Base-by-base conservation (phyloP, 2,113 vertebrate genomes). In the Cottus gobio region DNA sequence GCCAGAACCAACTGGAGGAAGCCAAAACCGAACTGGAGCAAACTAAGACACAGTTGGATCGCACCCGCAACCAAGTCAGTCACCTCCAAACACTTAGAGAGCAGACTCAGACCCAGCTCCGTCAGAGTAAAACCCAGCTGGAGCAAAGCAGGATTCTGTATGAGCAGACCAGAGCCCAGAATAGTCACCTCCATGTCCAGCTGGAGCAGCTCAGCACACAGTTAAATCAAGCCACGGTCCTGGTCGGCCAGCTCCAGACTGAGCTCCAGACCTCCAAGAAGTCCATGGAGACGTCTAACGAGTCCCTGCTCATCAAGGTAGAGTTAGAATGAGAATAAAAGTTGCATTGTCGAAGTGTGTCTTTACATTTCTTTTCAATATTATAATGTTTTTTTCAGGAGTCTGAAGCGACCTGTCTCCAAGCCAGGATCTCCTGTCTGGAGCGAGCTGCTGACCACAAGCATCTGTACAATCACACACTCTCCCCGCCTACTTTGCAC, bases 291-390 rank as follows among this genome's bases (percentile, higher is more conserved):
- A 93, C 89, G 44, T 89, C 95, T 56, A 93, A 89, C 26, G 96
- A 96, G 90, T 93, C 92, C 54, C 90, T 97, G 26, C 94, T 97
- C 90, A 92, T 95, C 80, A 97, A 97, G 94, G 97, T 97, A 79
- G 76, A 90, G 10, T 24, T 26, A 20, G 0, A 22, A 3, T 52
- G 20, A 37, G 15, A 34, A 5, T 31, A 4, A 15, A 36, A 20
- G 24, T 44, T 36, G 1, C 24, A 36, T 44, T 2, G 16, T 52
- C 15, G 7, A 61, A 31, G 9, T 36, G 34, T 42, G 6, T 54
- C 16, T 6, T 54, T 18, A 56, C 52, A 11, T 37, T 31, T 74
- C 11, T 37, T 63, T 26, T 60, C 4, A 12, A 1, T 42, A 1
- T 37, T 11, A 24, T 57, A 24, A 61, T 28, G 15, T 26, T n/a